A percentile compares a stretch with the other conserved stretches of the same genome.
Conservation (phyloP, 2,888 invertebrate genomes). For the Eilema caniola region DNA sequence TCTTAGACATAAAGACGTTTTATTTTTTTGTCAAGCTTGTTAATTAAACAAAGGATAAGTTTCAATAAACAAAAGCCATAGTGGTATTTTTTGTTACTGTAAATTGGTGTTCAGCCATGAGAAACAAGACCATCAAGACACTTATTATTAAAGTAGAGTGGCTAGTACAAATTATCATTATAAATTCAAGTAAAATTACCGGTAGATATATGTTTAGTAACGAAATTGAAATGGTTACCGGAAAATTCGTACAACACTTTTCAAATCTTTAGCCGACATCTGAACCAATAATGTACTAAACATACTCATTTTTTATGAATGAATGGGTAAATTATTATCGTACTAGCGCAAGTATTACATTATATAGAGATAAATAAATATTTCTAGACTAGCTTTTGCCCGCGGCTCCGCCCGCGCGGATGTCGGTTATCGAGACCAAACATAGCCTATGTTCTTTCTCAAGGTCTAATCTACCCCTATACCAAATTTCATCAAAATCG, state of each 20-base stretch:
- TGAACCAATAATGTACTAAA: no score
- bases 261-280: background rate
- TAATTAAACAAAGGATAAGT: background rate
- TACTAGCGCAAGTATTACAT: no score
- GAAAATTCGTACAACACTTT: background rate
- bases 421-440: no score
- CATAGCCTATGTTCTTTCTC: no score
- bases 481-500: no score
- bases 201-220: background rate
- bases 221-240: background rate
- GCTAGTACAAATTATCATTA: background rate
- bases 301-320: background rate
- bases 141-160: background rate
- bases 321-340: no score
- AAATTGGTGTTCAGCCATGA: constrained; percentile 1
- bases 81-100: background rate
- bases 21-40: constrained; percentile 15
- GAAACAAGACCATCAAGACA: background rate
- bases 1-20: constrained; percentile 22
- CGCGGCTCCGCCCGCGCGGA: no score
- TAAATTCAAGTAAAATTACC: background rate
- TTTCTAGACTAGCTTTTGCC: no score
- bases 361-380: background rate
- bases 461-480: no score
- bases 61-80: background rate